These are phyloP conservation scores for Hippoglossus hippoglossus DNA, from an alignment of 2,797 vertebrate genomes.

Conservation along the genomic window DNA sequence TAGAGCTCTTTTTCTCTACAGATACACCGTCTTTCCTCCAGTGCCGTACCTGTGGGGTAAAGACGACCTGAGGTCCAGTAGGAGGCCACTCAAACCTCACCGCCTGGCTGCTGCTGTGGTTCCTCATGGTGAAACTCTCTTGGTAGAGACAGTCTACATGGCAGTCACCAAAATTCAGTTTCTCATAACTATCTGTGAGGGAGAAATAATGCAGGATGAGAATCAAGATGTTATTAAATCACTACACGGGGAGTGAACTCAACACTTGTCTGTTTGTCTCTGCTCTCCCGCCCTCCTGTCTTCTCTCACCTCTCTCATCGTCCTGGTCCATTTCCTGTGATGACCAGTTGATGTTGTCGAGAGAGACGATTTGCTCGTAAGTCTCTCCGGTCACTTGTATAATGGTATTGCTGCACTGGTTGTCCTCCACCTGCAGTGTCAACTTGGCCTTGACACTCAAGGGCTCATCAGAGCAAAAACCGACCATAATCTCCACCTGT, in stretches of 20 bases:
- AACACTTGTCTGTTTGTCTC: background rate
- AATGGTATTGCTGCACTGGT: constrained; percentile 80
- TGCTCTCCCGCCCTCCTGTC: background rate
- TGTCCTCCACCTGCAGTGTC: constrained; percentile 83
- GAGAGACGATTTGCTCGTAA: constrained; percentile 85
- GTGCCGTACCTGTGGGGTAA: constrained; percentile 89
- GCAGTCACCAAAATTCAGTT: constrained; percentile 89
- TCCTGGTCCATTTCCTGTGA: constrained; percentile 51
- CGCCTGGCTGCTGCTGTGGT: constrained; percentile 81
- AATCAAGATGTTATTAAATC: background rate
- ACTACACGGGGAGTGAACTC: background rate
- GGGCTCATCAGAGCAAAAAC: constrained; percentile 81
- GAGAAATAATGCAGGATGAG: background rate
- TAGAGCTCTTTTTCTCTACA: background rate
- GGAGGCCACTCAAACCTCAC: constrained; percentile 91
- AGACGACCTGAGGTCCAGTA: constrained; percentile 67
- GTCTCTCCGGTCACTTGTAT: constrained; percentile 87
- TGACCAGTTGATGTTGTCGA: constrained; percentile 84
- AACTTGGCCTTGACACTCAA: constrained; percentile 79
- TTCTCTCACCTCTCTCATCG: constrained; percentile 71
- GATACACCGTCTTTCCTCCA: background rate
- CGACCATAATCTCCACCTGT: constrained; percentile 82
- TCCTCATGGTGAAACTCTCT: constrained; percentile 89
- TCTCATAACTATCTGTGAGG: constrained; percentile 76
- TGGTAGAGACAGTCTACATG: constrained; percentile 74